These are phyloP conservation scores for Oophaga pumilio DNA, from an alignment of 2,113 vertebrate species.

Conservation along the genomic window DNA sequence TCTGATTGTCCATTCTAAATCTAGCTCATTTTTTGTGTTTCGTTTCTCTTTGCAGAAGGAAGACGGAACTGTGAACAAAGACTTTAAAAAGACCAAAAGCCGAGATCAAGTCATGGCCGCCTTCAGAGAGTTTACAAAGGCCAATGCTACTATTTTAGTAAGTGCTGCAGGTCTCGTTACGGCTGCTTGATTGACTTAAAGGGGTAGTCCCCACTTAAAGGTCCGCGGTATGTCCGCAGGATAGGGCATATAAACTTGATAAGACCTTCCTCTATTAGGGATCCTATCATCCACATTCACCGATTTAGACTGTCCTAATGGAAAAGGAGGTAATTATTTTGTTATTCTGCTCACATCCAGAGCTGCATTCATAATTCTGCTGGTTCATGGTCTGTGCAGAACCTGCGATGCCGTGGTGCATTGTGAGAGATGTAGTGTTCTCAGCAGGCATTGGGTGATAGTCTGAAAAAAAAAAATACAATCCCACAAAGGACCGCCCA, in stretches of 20 bases:
- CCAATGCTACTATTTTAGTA: conserved; percentile 87
- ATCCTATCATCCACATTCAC: too few relatives aligned
- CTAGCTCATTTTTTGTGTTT: background rate
- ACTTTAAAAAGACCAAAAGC: conserved; percentile 97
- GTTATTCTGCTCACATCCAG: background rate
- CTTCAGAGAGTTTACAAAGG: conserved; percentile 91
- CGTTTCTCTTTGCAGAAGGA: conserved; percentile 79
- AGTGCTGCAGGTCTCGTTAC: conserved; percentile 61
- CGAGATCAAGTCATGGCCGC: conserved; percentile 86
- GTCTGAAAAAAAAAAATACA: background rate
- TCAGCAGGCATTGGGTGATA: background rate
- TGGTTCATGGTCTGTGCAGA: background rate
- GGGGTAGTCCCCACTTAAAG: background rate
- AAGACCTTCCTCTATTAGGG: too few relatives aligned
- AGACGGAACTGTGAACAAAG: conserved; percentile 93
- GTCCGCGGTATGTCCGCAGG: too few relatives aligned
- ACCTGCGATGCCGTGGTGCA: background rate
- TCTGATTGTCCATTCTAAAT: background rate
- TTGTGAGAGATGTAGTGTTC: background rate
- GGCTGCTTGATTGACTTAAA: too few relatives aligned
- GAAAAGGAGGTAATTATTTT: too few relatives aligned
- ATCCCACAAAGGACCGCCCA: background rate
- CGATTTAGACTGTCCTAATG: too few relatives aligned
- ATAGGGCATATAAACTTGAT: too few relatives aligned
- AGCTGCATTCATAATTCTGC: background rate